These are phyloP conservation scores for Artibeus jamaicensis DNA, from an alignment of 2,797 vertebrate species.

Conservation along the genomic window DNA sequence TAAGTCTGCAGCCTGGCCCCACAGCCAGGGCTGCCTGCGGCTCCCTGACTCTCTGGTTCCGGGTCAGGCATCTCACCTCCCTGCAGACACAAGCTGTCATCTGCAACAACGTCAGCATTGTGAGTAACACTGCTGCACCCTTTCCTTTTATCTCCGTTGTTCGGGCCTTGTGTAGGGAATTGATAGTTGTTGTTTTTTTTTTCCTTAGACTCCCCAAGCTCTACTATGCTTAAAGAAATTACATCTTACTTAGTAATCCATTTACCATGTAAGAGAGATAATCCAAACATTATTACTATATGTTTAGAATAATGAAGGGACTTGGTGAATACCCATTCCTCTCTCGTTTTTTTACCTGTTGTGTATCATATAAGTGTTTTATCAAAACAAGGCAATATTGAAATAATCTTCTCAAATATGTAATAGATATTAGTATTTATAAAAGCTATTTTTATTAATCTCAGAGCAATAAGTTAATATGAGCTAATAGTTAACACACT, in stretches of 20 bases:
- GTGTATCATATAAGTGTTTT: not conserved
- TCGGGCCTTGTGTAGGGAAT: not conserved
- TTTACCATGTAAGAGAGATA: not conserved
- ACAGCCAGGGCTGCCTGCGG: not conserved
- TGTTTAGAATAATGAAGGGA: not conserved
- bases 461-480: not conserved
- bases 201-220: not conserved
- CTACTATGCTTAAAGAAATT: not conserved
- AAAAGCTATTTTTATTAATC: conserved; percentile 35
- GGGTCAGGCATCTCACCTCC: not conserved
- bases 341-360: not conserved
- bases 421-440: not conserved
- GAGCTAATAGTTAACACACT: not conserved
- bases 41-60: not conserved
- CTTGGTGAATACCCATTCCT: not conserved
- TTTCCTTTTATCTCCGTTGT: not conserved
- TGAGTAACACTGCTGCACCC: not conserved
- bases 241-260: not conserved
- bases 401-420: not conserved
- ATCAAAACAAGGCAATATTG: not conserved
- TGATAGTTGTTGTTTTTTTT: not conserved
- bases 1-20: not conserved
- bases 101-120: not conserved
- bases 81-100: not conserved
- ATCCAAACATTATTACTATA: not conserved